Base-by-base conservation (phyloP, 2,888 invertebrate genomes). In the Phasia obesa region DNA sequence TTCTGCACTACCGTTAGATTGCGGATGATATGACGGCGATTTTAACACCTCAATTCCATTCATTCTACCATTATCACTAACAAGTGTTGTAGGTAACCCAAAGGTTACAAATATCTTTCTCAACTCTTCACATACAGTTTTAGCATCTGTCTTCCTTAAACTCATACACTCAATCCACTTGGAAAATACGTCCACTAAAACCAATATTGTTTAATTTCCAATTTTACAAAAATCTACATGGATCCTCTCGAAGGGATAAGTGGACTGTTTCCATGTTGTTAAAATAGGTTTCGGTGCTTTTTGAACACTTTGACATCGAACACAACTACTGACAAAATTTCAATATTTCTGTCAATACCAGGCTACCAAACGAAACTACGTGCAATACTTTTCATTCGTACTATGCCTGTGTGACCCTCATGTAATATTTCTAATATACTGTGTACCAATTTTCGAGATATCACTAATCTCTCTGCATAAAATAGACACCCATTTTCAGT, bases 251-350 rank as follows among this genome's bases (percentile, higher is more conserved):
- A 31, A 85, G 0, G 83, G 77, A 27, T 74, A 75, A 11, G 7
- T 31, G 9, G 5, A 31, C 31, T 31, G 31, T 31, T 31, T 31
- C 79, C 81, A 78, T 17, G 27, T 9, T 13, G 79, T 67, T 19
- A 77, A 74, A 23, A 67, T 42, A 1, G 69, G 47, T 23, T 67
- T 76, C 31, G n/a, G 27, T 1, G 27, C n/a, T 6, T 59, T 76
- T 38, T 69, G 67, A 25, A 19, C n/a, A 9, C 17, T 38, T 17
- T 57, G 57, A 67, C 67, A 84, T 11, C 62, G 38, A n/a, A 55
- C 17, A 76, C 88, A 88, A n/a, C 53, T 31, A 64, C 82, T 85
- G 2, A 86, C n/a, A n/a, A n/a, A n/a, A n/a, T n/a, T n/a, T n/a
- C n/a, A n/a, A n/a, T n/a, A n/a, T n/a, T n/a, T n/a, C n/a, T n/a